These are phyloP conservation scores for Diadophis punctatus DNA, from an alignment of 2,113 vertebrate species.

Conservation along the genomic window DNA sequence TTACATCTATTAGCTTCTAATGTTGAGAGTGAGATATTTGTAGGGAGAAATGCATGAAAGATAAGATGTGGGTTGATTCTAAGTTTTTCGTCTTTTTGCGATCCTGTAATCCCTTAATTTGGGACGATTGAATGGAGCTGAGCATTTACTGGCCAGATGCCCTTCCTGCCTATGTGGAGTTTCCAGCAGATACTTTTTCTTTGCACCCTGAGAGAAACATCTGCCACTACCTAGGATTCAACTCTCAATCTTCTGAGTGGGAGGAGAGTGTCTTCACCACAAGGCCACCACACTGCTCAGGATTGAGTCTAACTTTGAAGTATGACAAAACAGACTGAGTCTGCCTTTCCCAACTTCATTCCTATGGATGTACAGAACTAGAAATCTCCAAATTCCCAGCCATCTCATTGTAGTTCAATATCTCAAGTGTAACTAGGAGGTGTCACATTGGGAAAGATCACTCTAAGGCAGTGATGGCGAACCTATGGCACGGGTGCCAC, in stretches of 20 bases:
- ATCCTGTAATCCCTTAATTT: not conserved
- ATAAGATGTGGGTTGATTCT: not conserved
- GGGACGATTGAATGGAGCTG: not conserved
- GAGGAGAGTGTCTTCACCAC: not conserved
- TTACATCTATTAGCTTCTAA: not conserved
- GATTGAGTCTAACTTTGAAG: not conserved
- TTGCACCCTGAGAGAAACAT: not conserved
- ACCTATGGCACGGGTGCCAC: too few relatives aligned
- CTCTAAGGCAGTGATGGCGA: too few relatives aligned
- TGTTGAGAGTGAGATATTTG: not conserved
- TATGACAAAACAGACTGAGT: not conserved
- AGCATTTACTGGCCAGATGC: not conserved
- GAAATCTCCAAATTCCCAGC: not conserved
- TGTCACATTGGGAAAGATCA: not conserved
- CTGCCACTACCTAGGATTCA: not conserved
- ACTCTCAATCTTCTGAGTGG: not conserved
- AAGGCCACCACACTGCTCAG: not conserved
- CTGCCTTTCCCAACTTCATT: too few relatives aligned
- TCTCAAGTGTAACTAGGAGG: not conserved
- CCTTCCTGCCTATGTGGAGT: not conserved
- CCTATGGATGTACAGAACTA: not conserved
- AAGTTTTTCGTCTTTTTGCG: not conserved
- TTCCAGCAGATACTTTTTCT: not conserved
- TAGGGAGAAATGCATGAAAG: not conserved
- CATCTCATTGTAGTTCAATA: not conserved